Evolutionary conservation across 2,888 invertebrate genomes (phyloP).

Genomic region (Rugalucina vietnamica): DNA sequence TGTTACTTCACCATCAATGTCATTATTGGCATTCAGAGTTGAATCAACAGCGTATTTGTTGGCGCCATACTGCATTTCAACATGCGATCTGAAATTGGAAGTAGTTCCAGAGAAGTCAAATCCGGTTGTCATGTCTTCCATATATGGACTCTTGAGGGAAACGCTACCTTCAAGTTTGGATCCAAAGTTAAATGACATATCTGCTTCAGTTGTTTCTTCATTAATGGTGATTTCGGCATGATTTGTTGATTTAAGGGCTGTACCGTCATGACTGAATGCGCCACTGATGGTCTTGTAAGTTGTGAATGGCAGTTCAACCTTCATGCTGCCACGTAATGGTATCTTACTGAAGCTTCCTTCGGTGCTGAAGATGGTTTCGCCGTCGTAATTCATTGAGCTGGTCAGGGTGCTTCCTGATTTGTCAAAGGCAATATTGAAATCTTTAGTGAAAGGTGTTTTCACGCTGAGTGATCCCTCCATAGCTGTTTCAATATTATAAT

Average conservation of each 20-base stretch:
- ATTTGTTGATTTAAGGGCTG: slow-evolving; percentile 35
- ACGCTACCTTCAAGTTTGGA: slow-evolving; percentile 44
- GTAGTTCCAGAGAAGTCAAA: slow-evolving; percentile 46
- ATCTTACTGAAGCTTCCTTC: background rate
- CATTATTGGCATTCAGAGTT: slow-evolving; percentile 2
- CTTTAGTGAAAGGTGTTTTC: slow-evolving; percentile 30
- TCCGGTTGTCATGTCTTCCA: slow-evolving; percentile 17
- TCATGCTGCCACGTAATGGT: background rate
- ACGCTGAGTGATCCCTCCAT: slow-evolving; percentile 21
- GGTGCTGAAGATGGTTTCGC: background rate
- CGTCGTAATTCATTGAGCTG: background rate
- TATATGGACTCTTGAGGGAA: slow-evolving; percentile 37
- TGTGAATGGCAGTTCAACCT: slow-evolving; percentile 36
- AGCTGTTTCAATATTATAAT: background rate
- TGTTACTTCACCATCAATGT: slow-evolving; percentile 23
- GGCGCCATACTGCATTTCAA: slow-evolving; percentile 17
- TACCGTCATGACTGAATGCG: slow-evolving; percentile 41
- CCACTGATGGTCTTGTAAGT: slow-evolving; percentile 30
- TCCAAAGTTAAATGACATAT: slow-evolving; percentile 54
- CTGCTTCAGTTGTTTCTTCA: slow-evolving; percentile 58
- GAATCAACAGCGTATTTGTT: slow-evolving; percentile 38
- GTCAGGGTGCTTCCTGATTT: background rate
- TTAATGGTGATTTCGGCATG: slow-evolving; percentile 43
- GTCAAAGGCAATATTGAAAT: slow-evolving; percentile 25
- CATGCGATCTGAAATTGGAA: slow-evolving; percentile 11